Percentiles rank a stretch among this genome's conserved stretches.
phyloP scores from a whole-genome alignment of 2,113 vertebrate species.

The Gymnobelideus leadbeateri region DNA sequence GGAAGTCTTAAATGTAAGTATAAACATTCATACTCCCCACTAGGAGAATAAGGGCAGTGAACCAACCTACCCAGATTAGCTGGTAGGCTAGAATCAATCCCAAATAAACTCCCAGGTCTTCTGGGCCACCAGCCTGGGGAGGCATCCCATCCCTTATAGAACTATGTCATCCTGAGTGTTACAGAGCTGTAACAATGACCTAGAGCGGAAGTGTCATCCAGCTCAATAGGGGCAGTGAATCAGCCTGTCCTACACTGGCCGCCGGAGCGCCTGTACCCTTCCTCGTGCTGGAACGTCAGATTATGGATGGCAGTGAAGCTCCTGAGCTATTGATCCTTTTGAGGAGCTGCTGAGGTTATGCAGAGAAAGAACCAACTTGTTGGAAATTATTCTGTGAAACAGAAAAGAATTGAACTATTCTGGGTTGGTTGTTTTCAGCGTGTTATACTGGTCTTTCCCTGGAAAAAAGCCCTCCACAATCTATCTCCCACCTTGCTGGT shows the following conservation, averaged over 20 bases:
- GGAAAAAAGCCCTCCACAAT: no score
- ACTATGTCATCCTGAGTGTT: neutral
- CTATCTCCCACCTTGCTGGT: no score
- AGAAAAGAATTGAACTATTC: no score
- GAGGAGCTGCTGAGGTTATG: neutral
- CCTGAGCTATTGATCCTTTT: neutral
- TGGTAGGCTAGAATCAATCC: neutral
- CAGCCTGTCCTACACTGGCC: neutral
- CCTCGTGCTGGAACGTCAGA: neutral
- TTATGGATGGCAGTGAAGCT: neutral
- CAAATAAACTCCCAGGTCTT: neutral
- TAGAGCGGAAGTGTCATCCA: no score
- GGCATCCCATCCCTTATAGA: neutral
- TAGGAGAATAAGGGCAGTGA: neutral
- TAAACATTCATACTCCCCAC: fast-evolving
- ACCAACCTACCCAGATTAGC: neutral
- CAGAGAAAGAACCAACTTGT: neutral
- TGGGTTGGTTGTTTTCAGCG: no score
- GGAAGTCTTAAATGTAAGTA: constrained; percentile 93
- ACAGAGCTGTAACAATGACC: neutral
- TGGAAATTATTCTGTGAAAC: no score
- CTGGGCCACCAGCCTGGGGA: neutral
- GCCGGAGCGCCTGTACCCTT: neutral
- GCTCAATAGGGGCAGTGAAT: neutral
- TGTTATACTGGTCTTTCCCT: no score